Conservation (phyloP, 1,140 invertebrate species). For the Halesus radiatus region DNA sequence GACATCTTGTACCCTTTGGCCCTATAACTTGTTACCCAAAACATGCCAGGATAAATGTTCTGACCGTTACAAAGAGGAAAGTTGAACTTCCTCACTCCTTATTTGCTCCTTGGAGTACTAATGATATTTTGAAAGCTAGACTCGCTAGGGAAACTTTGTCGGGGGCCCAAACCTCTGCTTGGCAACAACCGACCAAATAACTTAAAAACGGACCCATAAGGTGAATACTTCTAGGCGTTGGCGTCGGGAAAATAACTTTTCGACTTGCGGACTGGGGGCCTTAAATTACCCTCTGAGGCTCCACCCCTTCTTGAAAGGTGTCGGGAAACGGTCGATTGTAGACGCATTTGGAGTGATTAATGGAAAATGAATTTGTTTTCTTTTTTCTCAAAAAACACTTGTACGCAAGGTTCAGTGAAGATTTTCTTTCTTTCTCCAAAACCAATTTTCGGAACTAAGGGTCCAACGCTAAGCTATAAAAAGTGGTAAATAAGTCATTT, state of each 20-base stretch:
- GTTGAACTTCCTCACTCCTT: neutral
- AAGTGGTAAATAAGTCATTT: no score
- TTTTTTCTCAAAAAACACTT: conserved; percentile 17
- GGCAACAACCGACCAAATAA: conserved; percentile 55
- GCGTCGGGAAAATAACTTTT: conserved; percentile 53
- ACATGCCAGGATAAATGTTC: conserved; percentile 16
- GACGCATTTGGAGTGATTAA: conserved; percentile 51
- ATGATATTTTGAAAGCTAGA: conserved; percentile 55
- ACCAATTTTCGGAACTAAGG: no score
- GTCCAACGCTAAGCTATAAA: no score
- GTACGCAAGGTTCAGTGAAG: neutral
- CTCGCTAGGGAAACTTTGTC: conserved; percentile 44
- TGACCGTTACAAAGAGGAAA: conserved; percentile 36
- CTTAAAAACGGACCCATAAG: conserved; percentile 55
- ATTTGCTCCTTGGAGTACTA: conserved; percentile 46
- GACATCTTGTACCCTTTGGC: conserved; percentile 21
- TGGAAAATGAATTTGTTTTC: conserved; percentile 53
- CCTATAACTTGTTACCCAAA: conserved; percentile 23
- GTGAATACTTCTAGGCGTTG: conserved; percentile 51
- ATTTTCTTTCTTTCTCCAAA: neutral
- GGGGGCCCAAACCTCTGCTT: conserved; percentile 30
- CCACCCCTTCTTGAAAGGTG: conserved; percentile 35
- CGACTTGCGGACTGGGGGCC: conserved; percentile 40
- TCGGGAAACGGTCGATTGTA: conserved; percentile 41
- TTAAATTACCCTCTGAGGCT: conserved; percentile 51